phyloP scores from a whole-genome alignment of 2,888 invertebrate species.

The Drosophila paranaensis region DNA sequence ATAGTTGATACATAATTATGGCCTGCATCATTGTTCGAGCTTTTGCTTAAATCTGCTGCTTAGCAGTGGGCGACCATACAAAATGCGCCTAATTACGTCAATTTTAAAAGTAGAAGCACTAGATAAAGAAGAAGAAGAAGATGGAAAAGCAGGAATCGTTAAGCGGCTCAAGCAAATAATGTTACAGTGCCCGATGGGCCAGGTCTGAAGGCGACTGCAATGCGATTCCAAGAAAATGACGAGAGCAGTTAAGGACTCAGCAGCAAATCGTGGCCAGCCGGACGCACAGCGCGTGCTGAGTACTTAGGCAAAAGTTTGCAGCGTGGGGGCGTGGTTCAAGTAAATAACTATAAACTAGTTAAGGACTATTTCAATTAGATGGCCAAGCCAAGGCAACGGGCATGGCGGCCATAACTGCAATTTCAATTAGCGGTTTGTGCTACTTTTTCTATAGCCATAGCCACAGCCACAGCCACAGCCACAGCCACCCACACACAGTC shows the following conservation, averaged over 20 bases:
- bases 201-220: slow-evolving; percentile 31
- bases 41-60: slow-evolving; percentile 34
- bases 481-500: neutral
- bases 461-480: neutral
- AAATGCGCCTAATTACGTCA: slow-evolving; percentile 69
- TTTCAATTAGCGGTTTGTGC: slow-evolving; percentile 76
- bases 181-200: slow-evolving; percentile 25
- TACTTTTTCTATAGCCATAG: slow-evolving; percentile 57
- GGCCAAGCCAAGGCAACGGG: slow-evolving; percentile 49
- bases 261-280: slow-evolving; percentile 5
- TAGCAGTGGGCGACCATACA: slow-evolving; percentile 49
- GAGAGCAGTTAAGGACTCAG: slow-evolving; percentile 31
- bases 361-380: slow-evolving; percentile 78
- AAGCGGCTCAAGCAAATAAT: slow-evolving; percentile 53
- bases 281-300: slow-evolving; percentile 15
- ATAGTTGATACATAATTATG: neutral
- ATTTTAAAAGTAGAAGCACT: slow-evolving; percentile 51
- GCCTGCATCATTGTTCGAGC: slow-evolving; percentile 4
- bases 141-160: slow-evolving; percentile 28
- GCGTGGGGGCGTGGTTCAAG: slow-evolving; percentile 32
- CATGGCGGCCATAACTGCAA: slow-evolving; percentile 71
- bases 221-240: slow-evolving; percentile 47
- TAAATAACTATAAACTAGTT: slow-evolving; percentile 80
- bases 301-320: slow-evolving; percentile 39
- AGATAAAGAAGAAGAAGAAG: slow-evolving; percentile 16